These are phyloP conservation scores for Diploptera punctata DNA, from an alignment of 2,888 invertebrate genomes.

Conservation along the genomic window DNA sequence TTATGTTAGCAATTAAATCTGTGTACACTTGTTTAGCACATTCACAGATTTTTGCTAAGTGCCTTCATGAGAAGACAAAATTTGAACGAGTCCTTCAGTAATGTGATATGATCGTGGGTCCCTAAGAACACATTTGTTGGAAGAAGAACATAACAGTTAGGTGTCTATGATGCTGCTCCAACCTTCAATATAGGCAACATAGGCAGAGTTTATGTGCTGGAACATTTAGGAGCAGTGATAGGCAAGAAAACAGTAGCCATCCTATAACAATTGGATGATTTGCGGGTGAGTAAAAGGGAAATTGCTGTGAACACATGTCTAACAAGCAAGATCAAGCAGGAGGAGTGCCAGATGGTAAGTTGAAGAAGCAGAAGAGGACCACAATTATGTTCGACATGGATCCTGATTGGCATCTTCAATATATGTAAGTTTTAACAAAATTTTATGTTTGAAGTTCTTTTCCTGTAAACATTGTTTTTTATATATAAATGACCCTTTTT, in stretches of 20 bases:
- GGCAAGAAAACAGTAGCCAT: neutral
- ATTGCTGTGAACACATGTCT: neutral
- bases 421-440: too few relatives aligned
- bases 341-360: neutral
- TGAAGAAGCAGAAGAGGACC: neutral
- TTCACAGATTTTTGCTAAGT: too few relatives aligned
- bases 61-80: slow-evolving; percentile 15
- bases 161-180: slow-evolving; percentile 17
- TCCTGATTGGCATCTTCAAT: neutral
- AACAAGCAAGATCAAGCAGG: neutral
- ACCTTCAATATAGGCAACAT: slow-evolving; percentile 11
- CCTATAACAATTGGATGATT: neutral
- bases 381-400: neutral
- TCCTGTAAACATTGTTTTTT: neutral
- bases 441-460: neutral
- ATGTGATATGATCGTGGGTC: neutral
- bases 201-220: neutral
- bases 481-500: neutral
- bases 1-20: neutral
- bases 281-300: neutral
- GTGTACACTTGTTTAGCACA: neutral
- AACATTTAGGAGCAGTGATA: neutral
- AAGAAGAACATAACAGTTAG: slow-evolving; percentile 6
- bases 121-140: slow-evolving; percentile 13
- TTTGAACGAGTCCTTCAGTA: too few relatives aligned